Percentiles rank a stretch among this genome's conserved stretches.
Conservation (phyloP, 2,888 invertebrate species). For the Ernsta delagoae region DNA sequence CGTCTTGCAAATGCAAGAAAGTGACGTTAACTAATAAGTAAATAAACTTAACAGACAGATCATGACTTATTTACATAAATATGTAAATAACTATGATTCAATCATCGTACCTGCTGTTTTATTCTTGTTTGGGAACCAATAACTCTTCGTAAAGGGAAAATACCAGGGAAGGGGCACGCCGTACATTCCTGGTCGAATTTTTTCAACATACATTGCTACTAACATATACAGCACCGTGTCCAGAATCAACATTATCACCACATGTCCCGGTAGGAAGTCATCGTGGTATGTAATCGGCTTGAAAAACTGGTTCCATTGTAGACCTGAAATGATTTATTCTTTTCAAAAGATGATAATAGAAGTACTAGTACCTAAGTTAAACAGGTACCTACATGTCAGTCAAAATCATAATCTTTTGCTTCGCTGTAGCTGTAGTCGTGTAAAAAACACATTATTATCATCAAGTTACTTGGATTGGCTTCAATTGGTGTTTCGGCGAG, state of each 20-base stretch:
- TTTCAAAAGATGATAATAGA: too few relatives aligned
- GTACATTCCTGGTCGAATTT: conserved; percentile 93
- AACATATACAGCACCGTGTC: conserved; percentile 89
- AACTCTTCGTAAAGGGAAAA: conserved; percentile 88
- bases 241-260: conserved; percentile 89
- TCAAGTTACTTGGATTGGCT: too few relatives aligned
- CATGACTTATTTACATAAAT: neutral
- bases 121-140: conserved; percentile 78
- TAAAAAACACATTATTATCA: too few relatives aligned
- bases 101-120: conserved; percentile 62
- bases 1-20: too few relatives aligned
- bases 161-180: conserved; percentile 94
- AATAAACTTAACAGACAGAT: neutral
- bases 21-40: too few relatives aligned
- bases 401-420: too few relatives aligned
- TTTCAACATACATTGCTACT: conserved; percentile 94
- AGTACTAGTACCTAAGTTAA: too few relatives aligned
- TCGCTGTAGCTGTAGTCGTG: too few relatives aligned
- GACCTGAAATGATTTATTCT: conserved; percentile 61
- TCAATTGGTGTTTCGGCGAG: too few relatives aligned
- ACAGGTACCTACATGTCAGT: too few relatives aligned
- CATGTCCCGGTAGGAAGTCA: conserved; percentile 87
- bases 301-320: conserved; percentile 87
- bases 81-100: too few relatives aligned
- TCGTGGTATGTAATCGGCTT: conserved; percentile 89